Base-by-base conservation (phyloP, 2,113 vertebrate genomes). In the Gasterosteus nipponicus region DNA sequence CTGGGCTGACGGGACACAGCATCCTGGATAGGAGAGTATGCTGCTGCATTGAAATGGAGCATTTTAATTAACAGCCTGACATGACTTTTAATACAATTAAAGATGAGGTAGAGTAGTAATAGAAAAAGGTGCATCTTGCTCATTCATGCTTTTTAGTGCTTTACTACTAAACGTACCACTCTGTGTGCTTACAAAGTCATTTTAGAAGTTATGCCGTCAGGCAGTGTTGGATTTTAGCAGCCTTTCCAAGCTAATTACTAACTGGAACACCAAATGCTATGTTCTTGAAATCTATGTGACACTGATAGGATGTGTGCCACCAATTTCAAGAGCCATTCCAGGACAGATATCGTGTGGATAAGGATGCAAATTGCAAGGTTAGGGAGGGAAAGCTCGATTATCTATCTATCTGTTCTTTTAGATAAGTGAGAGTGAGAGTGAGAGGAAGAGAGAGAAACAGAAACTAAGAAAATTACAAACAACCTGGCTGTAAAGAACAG, bases 401-500 rank as follows among this genome's bases (percentile, higher is more conserved):
- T 35, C 33, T 35, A 38, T 38, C 35, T 38, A 38, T 38, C 82
- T 79, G 82, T 56, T 64, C 71, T 77, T 82, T 87, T 41, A 75
- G 18, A 56, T 38, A 42, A 56, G 12, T n/a, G 58, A 35, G 57
- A 59, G 31, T 51, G 76, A 26, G 29, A 58, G 29, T 10, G 15
- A 60, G 31, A 31, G 33, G 62, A 59, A 76, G 57, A 68, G 58
- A 75, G 74, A 78, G 68, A 83, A 46, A 77, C 7, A 56, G 54
- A 62, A 63, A 67, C 69, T 56, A 47, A 67, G 73, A 58, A 63
- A 87, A 87, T 89, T 88, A 84, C 83, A 89, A 87, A 78, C 62
- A 54, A 84, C 64, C 46, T 81, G 86, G 72, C 58, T 89, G 77
- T 87, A 86, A 89, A 91, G 82, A 91, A 89, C 54, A 84, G 57